Conservation (phyloP, 1,140 invertebrate genomes). For the Calosoma granatense region DNA sequence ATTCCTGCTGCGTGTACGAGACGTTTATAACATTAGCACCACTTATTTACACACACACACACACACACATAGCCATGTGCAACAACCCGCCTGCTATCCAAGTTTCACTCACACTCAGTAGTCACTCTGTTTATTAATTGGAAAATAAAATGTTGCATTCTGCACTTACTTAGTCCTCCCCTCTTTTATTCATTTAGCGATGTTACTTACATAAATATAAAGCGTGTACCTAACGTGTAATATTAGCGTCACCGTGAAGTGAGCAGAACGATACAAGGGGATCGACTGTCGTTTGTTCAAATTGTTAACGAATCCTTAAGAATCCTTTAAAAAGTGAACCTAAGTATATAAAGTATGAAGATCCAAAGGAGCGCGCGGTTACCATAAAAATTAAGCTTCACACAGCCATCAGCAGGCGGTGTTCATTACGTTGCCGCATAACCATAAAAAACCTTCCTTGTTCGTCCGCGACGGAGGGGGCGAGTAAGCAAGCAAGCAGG, state of each 20-base stretch:
- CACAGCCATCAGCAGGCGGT: conserved; percentile 20
- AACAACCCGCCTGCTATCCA: too few species aligned
- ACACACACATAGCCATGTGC: not conserved
- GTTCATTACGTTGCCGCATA: conserved; percentile 27
- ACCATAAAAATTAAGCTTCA: conserved; percentile 31
- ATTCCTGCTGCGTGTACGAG: conserved; percentile 10
- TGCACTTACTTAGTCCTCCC: too few species aligned
- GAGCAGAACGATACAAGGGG: conserved; percentile 21
- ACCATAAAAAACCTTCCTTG: conserved; percentile 25
- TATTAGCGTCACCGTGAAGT: not conserved
- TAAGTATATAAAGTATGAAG: conserved; percentile 26
- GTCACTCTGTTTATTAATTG: too few species aligned
- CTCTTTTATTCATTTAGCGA: too few species aligned
- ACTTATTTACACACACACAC: not conserved
- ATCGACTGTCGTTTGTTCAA: conserved; percentile 27
- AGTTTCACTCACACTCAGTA: too few species aligned
- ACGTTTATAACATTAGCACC: not conserved
- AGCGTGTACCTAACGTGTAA: too few species aligned
- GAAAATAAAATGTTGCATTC: too few species aligned
- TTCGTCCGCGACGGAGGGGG: conserved; percentile 7
- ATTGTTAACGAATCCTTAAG: conserved; percentile 32
- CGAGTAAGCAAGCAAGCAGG: conserved; percentile 14
- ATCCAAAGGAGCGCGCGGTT: conserved; percentile 22
- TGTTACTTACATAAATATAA: too few species aligned
- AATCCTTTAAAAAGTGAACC: conserved; percentile 31